Conservation (phyloP, 2,113 vertebrate species). For the Antennarius striatus region DNA sequence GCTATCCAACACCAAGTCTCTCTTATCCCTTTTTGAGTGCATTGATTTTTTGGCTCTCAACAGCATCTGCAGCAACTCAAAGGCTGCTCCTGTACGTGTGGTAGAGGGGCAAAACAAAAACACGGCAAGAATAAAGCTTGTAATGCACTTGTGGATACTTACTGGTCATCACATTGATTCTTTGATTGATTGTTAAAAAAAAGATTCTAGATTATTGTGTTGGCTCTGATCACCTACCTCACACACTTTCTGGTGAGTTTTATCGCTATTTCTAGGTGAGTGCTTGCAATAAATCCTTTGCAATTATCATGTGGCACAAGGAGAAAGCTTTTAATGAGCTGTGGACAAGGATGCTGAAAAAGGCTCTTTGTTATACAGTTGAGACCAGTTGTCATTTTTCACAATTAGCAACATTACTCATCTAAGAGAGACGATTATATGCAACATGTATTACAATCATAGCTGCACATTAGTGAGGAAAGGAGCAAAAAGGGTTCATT, state of each 20-base stretch:
- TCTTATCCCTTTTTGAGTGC: slow-evolving; percentile 82
- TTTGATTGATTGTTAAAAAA: slow-evolving; percentile 39
- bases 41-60: slow-evolving; percentile 79
- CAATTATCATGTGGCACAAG: slow-evolving; percentile 42
- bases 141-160: slow-evolving; percentile 43
- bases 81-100: slow-evolving; percentile 43
- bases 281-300: slow-evolving; percentile 35
- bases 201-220: slow-evolving; percentile 9
- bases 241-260: slow-evolving; percentile 29
- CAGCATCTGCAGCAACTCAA: slow-evolving; percentile 64
- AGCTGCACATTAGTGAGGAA: slow-evolving; percentile 30
- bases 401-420: slow-evolving; percentile 58
- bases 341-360: slow-evolving; percentile 36
- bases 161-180: slow-evolving; percentile 6
- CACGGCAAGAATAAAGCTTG: slow-evolving; percentile 42
- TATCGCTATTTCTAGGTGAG: slow-evolving; percentile 33
- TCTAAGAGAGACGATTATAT: slow-evolving; percentile 63
- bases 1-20: slow-evolving; percentile 81
- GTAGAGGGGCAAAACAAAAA: slow-evolving; percentile 60
- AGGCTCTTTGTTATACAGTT: slow-evolving; percentile 28
- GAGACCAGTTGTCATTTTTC: slow-evolving; percentile 60
- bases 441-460: slow-evolving; percentile 62
- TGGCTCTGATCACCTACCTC: slow-evolving; percentile 37
- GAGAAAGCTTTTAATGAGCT: slow-evolving; percentile 50
- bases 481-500: slow-evolving; percentile 25